A percentile compares a stretch with the other conserved stretches of the same genome.
Evolutionary conservation across 2,113 vertebrate species (phyloP).

Genomic region (Parus major): DNA sequence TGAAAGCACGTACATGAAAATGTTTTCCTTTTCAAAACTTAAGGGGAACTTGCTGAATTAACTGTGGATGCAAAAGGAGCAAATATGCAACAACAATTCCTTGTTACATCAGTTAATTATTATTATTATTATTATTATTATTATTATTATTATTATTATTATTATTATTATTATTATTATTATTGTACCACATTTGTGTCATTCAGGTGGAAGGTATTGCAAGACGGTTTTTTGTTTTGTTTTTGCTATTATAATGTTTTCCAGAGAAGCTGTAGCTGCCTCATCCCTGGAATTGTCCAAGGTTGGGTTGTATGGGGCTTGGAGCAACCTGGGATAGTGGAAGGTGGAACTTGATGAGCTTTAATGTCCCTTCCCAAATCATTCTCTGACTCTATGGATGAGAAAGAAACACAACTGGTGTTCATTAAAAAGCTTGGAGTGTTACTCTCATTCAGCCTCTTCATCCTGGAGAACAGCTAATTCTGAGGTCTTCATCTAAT

Average conservation of each 20-base stretch:
- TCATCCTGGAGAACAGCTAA: neutral
- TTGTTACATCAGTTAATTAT: neutral
- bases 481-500: neutral
- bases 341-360: neutral
- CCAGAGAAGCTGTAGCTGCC: neutral
- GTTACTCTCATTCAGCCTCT: neutral
- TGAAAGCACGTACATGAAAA: constrained; percentile 2
- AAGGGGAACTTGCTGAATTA: constrained; percentile 13
- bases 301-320: rapidly evolving
- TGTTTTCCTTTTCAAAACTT: neutral
- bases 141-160: neutral
- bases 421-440: neutral
- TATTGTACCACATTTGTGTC: neutral
- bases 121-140: neutral
- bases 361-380: neutral
- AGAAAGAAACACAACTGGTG: neutral
- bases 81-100: neutral
- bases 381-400: too few species aligned
- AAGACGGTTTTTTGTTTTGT: neutral
- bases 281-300: neutral
- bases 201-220: neutral
- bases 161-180: neutral
- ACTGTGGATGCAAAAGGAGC: neutral
- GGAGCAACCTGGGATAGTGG: neutral
- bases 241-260: neutral